Conservation (phyloP, 2,113 vertebrate genomes). For the Hystrix brachyura region DNA sequence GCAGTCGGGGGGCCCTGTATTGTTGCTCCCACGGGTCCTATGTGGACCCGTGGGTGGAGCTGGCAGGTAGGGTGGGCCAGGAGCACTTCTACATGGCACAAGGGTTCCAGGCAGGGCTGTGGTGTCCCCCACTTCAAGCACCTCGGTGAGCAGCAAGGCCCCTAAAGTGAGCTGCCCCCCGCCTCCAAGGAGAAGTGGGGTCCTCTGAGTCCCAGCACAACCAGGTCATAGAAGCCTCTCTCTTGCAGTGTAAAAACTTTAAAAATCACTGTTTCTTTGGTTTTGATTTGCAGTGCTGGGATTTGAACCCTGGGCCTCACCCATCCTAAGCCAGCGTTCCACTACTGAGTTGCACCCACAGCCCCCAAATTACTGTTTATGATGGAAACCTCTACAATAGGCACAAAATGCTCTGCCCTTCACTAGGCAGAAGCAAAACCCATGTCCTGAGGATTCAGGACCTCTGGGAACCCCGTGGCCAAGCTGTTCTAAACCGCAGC, state of each 20-base stretch:
- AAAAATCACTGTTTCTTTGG: background rate
- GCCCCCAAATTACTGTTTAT: background rate
- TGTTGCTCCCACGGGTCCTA: too few species aligned
- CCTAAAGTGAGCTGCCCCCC: background rate
- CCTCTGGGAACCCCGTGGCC: background rate
- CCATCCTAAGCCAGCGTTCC: background rate
- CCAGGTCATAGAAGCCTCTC: background rate
- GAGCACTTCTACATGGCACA: background rate
- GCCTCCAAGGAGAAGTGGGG: background rate
- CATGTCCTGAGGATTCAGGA: background rate
- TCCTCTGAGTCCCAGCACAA: background rate
- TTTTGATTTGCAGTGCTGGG: background rate
- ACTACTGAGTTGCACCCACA: background rate
- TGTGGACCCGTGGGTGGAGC: background rate
- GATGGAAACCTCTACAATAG: background rate
- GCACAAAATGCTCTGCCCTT: background rate
- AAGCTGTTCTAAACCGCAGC: background rate
- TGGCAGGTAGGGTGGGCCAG: background rate
- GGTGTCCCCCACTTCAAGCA: background rate
- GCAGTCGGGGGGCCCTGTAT: background rate
- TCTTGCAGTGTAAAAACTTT: background rate
- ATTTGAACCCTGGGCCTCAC: background rate
- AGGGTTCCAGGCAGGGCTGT: background rate
- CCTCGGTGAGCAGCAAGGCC: background rate
- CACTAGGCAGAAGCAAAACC: background rate